These are phyloP conservation scores for Pseudoips prasinana DNA, from an alignment of 2,888 invertebrate species.

Conservation along the genomic window DNA sequence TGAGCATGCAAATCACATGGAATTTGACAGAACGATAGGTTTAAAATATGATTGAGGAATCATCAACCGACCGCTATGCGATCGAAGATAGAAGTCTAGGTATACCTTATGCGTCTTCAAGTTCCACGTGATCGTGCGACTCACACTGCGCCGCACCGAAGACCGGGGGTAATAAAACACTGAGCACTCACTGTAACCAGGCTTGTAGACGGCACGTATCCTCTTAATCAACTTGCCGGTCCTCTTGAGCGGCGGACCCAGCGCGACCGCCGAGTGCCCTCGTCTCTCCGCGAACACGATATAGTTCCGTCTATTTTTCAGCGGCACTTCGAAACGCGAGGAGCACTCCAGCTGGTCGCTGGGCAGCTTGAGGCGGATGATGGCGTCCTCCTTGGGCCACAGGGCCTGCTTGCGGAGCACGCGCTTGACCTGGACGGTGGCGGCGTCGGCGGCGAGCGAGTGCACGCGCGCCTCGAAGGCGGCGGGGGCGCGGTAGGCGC, in stretches of 20 bases:
- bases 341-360: conserved; percentile 60
- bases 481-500: conserved; percentile 76
- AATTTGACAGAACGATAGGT: conserved; percentile 38
- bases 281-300: conserved; percentile 76
- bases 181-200: conserved; percentile 75
- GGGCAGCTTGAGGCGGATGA: conserved; percentile 62
- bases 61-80: conserved; percentile 1
- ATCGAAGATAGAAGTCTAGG: not conserved
- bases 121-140: conserved; percentile 33
- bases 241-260: conserved; percentile 72
- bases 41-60: conserved; percentile 13
- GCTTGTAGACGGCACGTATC: conserved; percentile 75
- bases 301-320: conserved; percentile 70
- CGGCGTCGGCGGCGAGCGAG: conserved; percentile 66
- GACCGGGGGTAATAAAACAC: conserved; percentile 24
- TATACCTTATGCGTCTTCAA: conserved; percentile 30
- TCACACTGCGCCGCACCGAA: conserved; percentile 23
- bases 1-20: conserved; percentile 45
- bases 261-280: conserved; percentile 70
- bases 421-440: conserved; percentile 69
- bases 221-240: conserved; percentile 67
- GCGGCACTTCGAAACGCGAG: conserved; percentile 74
- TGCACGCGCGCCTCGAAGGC: conserved; percentile 77
- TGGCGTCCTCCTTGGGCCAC: conserved; percentile 68
- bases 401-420: conserved; percentile 66